These are phyloP conservation scores for Muscicapa comitata DNA, from an alignment of 2,797 vertebrate genomes.

Conservation along the genomic window DNA sequence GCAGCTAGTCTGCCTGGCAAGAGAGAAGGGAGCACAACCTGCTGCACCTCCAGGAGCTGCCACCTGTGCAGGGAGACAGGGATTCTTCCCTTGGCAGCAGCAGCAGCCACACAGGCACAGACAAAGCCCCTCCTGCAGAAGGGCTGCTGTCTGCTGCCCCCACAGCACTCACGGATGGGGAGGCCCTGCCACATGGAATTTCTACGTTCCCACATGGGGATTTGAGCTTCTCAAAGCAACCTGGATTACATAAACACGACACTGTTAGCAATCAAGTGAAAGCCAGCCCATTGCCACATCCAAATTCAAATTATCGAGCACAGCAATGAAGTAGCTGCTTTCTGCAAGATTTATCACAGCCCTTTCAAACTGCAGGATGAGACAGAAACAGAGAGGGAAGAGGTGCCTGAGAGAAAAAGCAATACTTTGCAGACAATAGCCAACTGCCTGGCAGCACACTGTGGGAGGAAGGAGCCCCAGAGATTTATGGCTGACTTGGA, in stretches of 20 bases:
- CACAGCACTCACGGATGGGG: rapidly evolving
- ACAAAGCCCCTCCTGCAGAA: rapidly evolving
- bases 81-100: not conserved
- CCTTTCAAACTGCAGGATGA: not conserved
- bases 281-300: not conserved
- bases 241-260: not conserved
- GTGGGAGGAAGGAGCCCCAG: not conserved
- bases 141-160: not conserved
- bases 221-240: not conserved
- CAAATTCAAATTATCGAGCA: not conserved
- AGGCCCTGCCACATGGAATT: not conserved
- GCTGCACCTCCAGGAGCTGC: not conserved
- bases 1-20: not conserved
- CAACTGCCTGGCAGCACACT: not conserved
- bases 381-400: not conserved
- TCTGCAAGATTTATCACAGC: not conserved
- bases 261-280: not conserved
- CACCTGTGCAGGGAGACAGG: not conserved
- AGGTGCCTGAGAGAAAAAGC: not conserved
- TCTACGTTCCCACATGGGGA: not conserved
- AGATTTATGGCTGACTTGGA: conserved; percentile 42
- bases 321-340: not conserved
- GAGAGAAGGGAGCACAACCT: not conserved
- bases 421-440: not conserved
- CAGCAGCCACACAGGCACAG: not conserved